Base-by-base conservation (phyloP, 2,797 vertebrate species). In the Mormyrus proboscirostris region DNA sequence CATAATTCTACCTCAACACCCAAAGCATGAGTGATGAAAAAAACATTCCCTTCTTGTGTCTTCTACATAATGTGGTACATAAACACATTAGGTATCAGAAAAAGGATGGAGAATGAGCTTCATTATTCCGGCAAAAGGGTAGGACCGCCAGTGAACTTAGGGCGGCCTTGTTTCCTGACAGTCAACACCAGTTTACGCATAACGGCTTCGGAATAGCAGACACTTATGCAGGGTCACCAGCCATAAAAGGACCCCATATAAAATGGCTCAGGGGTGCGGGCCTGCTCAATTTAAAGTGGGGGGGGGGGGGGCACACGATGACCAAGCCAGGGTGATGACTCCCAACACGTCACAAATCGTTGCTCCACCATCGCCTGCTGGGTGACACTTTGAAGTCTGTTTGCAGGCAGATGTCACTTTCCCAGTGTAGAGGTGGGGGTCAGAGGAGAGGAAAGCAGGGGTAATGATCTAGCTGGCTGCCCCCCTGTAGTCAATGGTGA, bases 151-250 rank as follows among this genome's bases (percentile, higher is more conserved):
- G 83, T 92, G 93, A 92, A 92, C 90, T 92, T 86, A 16, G 90
- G 89, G 88, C 91, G 90, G 90, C 92, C 91, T 89, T 87, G 87
- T 91, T 93, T 92, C 89, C 91, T 90, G 90, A 90, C 12, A 59
- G 90, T 87, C 89, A 88, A 90, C 79, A 90, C 83, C 92, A 91
- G 92, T 93, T 94, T 92, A 92, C 91, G 92, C 90, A 90, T 93
- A 93, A 94, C 94, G 91, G 91, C 92, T 91, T 92, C 91, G 91
- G 93, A 94, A 94, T 93, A 94, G 92, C 90, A 90, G 90, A 91
- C 92, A 92, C 92, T 93, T 93, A 93, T 91, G 89, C 89, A 89
- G 89, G 92, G 91, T 93, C 93, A 90, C 92, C 84, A 65, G 89
- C 90, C 91, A 79, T 88, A 2, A 90, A 91, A 90, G 90, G 89